Base-by-base conservation (phyloP, 2,797 vertebrate species). In the Sebastes diploproa region DNA sequence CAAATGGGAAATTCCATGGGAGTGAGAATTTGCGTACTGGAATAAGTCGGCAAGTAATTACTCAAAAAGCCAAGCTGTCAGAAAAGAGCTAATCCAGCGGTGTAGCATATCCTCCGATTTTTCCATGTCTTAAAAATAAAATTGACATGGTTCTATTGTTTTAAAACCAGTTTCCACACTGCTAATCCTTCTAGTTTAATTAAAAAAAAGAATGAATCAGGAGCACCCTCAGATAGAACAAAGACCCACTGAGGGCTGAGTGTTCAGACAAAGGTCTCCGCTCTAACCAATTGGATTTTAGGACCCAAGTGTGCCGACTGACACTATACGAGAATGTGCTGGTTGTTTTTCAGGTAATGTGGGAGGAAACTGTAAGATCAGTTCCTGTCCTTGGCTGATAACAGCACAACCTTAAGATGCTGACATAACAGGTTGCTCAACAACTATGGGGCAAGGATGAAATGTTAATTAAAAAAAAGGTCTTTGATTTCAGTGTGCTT, bases 31-130 rank as follows among this genome's bases (percentile, higher is more conserved):
- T 90, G 72, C 83, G 89, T 78, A 72, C 3, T 72, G 79, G 86
- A 91, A 89, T 88, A 89, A 88, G 65, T 84, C 75, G 6, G 85
- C 63, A 72, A 83, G 86, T 91, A 92, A 91, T 91, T 91, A 92
- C 78, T 84, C 56, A 54, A 87, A 86, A 90, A 88, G 69, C 77
- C 74, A 72, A 60, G 73, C 79, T 50, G 79, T 86, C 84, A 83
- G 75, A 87, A 78, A 85, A 73, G 82, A 80, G 87, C 89, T 91
- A 88, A 91, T 91, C 91, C 86, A 30, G 67, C 18, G 6, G 74
- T 72, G 80, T 75, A 25, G 83, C 81, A 67, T 86, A 73, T 81
- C 83, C 85, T 80, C 75, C 3, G 76, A 89, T 85, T 86, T 81
- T 29, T 34, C 64, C 62, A 14, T 77, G 80, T 88, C 63, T 72